Percentiles rank a stretch among this genome's conserved stretches.
Evolutionary conservation across 2,888 invertebrate genomes (phyloP).

Genomic region (Hyposoter didymator): DNA sequence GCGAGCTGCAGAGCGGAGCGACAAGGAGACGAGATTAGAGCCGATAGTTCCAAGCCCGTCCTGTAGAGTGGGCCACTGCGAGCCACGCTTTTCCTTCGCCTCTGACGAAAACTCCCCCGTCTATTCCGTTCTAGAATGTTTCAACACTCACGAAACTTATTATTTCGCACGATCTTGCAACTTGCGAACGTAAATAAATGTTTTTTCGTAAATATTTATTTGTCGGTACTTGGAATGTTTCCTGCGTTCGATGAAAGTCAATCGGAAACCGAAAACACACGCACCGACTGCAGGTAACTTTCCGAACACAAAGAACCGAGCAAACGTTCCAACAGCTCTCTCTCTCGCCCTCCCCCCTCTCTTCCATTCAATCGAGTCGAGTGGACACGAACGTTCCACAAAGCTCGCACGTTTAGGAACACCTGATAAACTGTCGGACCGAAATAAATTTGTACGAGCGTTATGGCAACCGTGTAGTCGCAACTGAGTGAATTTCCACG

Average conservation of each 20-base stretch:
- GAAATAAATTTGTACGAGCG: constrained; percentile 52
- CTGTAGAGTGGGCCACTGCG: constrained; percentile 8
- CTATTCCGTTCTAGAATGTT: neutral
- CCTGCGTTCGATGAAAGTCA: neutral
- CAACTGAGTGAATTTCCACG: neutral
- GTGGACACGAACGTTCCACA: constrained; percentile 36
- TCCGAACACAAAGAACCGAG: constrained; percentile 27
- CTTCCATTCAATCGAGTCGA: constrained; percentile 41
- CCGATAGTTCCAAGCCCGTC: neutral
- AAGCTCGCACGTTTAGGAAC: constrained; percentile 49
- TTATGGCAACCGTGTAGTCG: constrained; percentile 16
- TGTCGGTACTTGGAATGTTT: neutral
- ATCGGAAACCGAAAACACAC: neutral
- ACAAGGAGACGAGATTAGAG: constrained; percentile 7
- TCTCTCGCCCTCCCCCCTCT: constrained; percentile 33
- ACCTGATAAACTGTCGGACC: constrained; percentile 59
- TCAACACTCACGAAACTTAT: neutral
- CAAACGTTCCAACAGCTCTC: neutral
- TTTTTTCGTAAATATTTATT: neutral
- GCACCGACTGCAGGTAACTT: constrained; percentile 13
- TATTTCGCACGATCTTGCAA: neutral
- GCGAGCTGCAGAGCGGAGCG: constrained; percentile 23
- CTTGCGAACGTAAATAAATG: neutral
- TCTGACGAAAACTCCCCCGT: neutral
- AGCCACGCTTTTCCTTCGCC: neutral